These are phyloP conservation scores for Bovichtus diacanthus DNA, from an alignment of 2,797 vertebrate genomes.

Conservation along the genomic window DNA sequence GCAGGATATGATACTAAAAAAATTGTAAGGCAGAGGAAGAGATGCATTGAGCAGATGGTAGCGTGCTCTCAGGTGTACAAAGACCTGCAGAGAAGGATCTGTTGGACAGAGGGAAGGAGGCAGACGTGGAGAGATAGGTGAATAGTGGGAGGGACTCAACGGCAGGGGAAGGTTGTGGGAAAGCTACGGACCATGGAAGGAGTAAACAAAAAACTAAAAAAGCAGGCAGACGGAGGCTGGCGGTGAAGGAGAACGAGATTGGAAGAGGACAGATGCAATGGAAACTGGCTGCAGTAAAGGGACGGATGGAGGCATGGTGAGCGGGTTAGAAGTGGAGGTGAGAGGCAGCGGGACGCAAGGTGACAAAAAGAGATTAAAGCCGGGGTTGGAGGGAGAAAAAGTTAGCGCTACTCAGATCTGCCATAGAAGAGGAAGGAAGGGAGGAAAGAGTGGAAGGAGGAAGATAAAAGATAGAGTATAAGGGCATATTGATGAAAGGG, in stretches of 20 bases:
- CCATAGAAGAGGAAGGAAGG: constrained; percentile 18
- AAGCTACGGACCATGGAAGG: constrained; percentile 29
- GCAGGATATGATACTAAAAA: constrained; percentile 26
- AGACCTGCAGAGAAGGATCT: constrained; percentile 74
- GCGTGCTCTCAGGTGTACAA: constrained; percentile 71
- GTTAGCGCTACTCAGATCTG: constrained; percentile 50
- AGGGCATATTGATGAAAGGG: neutral
- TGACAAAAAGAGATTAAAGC: constrained; percentile 68
- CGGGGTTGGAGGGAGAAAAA: constrained; percentile 31
- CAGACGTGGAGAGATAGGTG: constrained; percentile 59
- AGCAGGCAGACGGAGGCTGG: constrained; percentile 15
- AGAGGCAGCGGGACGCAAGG: constrained; percentile 63
- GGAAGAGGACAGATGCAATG: constrained; percentile 39
- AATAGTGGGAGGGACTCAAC: constrained; percentile 54
- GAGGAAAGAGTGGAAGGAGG: neutral
- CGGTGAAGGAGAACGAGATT: constrained; percentile 28
- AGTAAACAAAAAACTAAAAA: constrained; percentile 20
- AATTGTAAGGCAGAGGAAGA: constrained; percentile 54
- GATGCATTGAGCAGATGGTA: constrained; percentile 67
- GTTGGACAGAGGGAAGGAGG: constrained; percentile 67
- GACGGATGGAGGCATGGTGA: constrained; percentile 53
- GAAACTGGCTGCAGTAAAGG: constrained; percentile 54
- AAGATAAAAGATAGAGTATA: constrained; percentile 10
- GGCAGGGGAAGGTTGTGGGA: constrained; percentile 26
- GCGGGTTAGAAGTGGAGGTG: constrained; percentile 70